Evolutionary conservation across 2,113 vertebrate genomes (phyloP).

Genomic region (Brachyhypopomus gauderio): DNA sequence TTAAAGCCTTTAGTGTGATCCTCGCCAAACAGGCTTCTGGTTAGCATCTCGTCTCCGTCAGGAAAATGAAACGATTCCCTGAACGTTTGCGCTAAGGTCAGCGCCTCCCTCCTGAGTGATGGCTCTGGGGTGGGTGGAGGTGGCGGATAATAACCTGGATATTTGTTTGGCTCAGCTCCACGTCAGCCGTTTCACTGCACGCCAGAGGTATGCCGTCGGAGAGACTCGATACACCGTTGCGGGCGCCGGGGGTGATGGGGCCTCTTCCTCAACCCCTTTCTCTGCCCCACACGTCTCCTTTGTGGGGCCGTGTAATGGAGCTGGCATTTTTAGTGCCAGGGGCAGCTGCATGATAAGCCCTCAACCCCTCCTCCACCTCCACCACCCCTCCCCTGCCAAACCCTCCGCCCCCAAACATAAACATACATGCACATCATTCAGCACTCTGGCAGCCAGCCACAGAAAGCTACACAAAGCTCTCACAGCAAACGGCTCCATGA

Average conservation of each 20-base stretch:
- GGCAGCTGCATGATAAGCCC: slow-evolving; percentile 41
- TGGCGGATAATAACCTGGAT: slow-evolving; percentile 33
- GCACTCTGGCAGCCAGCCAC: slow-evolving; percentile 8
- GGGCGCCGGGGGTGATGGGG: slow-evolving; percentile 39
- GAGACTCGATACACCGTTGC: slow-evolving; percentile 15
- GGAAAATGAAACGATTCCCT: slow-evolving; percentile 27
- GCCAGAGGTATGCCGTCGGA: slow-evolving; percentile 34
- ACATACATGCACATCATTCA: slow-evolving; percentile 18
- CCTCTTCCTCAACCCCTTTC: background rate
- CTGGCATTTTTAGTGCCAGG: slow-evolving; percentile 14
- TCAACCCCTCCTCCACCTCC: background rate
- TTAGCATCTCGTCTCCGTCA: slow-evolving; percentile 18
- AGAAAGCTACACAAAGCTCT: background rate
- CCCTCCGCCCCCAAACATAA: too few relatives aligned
- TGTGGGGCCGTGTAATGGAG: slow-evolving; percentile 33
- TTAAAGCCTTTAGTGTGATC: slow-evolving; percentile 27
- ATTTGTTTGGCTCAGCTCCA: slow-evolving; percentile 39
- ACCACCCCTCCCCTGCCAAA: too few relatives aligned
- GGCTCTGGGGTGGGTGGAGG: background rate
- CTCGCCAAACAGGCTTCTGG: slow-evolving; percentile 1
- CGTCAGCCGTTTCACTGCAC: slow-evolving; percentile 25
- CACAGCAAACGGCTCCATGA: background rate
- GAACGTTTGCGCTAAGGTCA: slow-evolving; percentile 29
- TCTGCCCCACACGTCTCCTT: slow-evolving; percentile 15
- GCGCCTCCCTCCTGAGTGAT: background rate